A percentile compares a stretch with the other conserved stretches of the same genome.
Conservation (phyloP, 2,888 invertebrate genomes). For the Dynastes grantii region DNA sequence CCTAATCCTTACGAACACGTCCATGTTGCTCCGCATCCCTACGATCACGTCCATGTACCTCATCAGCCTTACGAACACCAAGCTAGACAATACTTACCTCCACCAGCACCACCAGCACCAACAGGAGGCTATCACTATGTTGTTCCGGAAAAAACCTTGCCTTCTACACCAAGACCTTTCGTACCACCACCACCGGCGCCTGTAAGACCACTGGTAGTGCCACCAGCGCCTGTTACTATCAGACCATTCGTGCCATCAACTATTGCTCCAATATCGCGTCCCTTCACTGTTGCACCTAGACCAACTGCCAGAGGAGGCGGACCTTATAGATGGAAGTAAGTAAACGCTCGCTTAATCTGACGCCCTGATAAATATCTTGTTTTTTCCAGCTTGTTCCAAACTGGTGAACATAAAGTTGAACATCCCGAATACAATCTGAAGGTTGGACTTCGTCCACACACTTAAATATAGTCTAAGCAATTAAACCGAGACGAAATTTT, state of each 20-base stretch:
- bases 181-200: constrained; percentile 8
- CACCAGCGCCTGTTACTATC: not conserved
- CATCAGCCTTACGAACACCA: constrained; percentile 43
- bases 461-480: not conserved
- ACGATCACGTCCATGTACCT: constrained; percentile 4
- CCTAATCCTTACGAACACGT: constrained; percentile 25
- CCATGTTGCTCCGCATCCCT: not conserved
- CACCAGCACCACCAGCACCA: not conserved
- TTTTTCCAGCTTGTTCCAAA: constrained; percentile 7
- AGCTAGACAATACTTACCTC: constrained; percentile 20
- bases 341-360: not conserved
- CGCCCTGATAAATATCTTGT: not conserved
- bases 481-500: constrained; percentile 33
- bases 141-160: not conserved
- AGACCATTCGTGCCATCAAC: not conserved
- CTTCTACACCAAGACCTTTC: not conserved
- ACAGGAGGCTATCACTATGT: not conserved
- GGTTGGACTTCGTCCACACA: not conserved
- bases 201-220: not conserved
- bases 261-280: not conserved
- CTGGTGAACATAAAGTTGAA: constrained; percentile 29
- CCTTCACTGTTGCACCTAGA: constrained; percentile 3
- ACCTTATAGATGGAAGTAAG: constrained; percentile 72
- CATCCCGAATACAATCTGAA: constrained; percentile 33
- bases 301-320: constrained; percentile 66